Base-by-base conservation (phyloP, 2,888 invertebrate species). In the Perizoma affinitatum region DNA sequence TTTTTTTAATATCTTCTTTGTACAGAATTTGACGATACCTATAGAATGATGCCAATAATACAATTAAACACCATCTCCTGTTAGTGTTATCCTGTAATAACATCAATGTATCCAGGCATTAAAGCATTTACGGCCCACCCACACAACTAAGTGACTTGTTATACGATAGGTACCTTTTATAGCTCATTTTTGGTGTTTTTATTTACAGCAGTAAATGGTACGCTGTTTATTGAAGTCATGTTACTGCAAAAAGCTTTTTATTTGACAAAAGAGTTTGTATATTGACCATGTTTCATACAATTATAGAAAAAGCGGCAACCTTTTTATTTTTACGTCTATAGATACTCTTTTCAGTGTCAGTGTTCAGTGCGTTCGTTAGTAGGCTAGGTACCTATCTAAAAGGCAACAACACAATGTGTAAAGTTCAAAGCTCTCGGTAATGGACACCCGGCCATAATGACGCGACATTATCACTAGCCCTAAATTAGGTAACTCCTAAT, bases 91-190 rank as follows among this genome's bases (percentile, higher is more conserved):
- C 40, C 40, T 4, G 40, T 5, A 9, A 8, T 49, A 9, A 33
- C 33, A 50, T 50, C 41, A 34, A 11, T 43, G 52, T 44, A n/a
- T 5, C 42, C 36, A 44, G 36, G 10, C 43, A 3, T 43, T 11
- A 43, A n/a, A 22, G 22, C 36, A 45, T 59, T 54, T 50, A 59
- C 22, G 45, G 11, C 9, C 48, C 50, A 46, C 33, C 46, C 10
- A 33, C 42, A 10, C n/a, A 54, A n/a, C 50, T 33, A 50, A 61
- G 55, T 62, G 54, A 62, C 54, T 60, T 58, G 56, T 69, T 67
- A n/a, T 69, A 69, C 56, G 67, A 55, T 54, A n/a, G n/a, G n/a
- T n/a, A 54, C 40, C 10, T 62, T 65, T 67, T 61, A 65, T 48
- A 44, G 65, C 56, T 52, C 51, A 61, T 58, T 61, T 61, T 64